Evolutionary conservation across 1,140 invertebrate species (phyloP).

Genomic region (Drosophila malerkotliana): DNA sequence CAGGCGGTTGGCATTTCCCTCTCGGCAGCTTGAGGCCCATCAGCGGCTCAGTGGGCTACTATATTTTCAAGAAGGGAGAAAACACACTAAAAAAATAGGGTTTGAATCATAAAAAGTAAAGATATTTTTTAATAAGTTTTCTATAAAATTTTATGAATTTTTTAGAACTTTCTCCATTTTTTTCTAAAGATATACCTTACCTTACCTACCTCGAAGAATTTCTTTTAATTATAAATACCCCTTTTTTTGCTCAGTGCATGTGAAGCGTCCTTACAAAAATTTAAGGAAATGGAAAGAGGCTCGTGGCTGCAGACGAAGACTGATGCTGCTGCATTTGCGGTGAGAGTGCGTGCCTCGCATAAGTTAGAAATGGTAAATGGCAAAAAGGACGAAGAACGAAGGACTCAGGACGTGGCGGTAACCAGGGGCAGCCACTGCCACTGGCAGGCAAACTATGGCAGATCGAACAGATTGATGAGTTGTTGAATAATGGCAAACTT

Average conservation of each 20-base stretch:
- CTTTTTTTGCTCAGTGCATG: slow-evolving; percentile 5
- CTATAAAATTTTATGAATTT: too few species aligned
- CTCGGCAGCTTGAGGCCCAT: slow-evolving; percentile 27
- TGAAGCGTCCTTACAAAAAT: slow-evolving; percentile 1
- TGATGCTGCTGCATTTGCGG: slow-evolving; percentile 80
- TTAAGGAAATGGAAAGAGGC: slow-evolving; percentile 1
- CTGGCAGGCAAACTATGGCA: slow-evolving; percentile 53
- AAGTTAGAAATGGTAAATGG: slow-evolving; percentile 61
- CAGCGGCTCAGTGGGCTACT: slow-evolving; percentile 21
- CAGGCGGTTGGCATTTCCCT: slow-evolving; percentile 44
- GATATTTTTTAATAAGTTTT: too few species aligned
- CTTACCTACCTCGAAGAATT: too few species aligned
- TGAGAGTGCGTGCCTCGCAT: slow-evolving; percentile 77
- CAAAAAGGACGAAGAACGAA: slow-evolving; percentile 23
- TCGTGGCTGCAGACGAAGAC: slow-evolving; percentile 69
- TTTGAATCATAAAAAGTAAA: too few species aligned
- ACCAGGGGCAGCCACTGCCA: slow-evolving; percentile 39
- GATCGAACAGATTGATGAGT: slow-evolving; percentile 79
- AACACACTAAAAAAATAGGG: slow-evolving; percentile 1
- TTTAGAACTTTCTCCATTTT: too few species aligned
- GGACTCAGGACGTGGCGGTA: slow-evolving; percentile 4
- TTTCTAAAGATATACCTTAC: too few species aligned
- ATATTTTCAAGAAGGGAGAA: slow-evolving; percentile 57
- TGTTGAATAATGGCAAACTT: slow-evolving; percentile 82
- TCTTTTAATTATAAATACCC: too few species aligned